phyloP scores from a whole-genome alignment of 1,140 invertebrate species.

The Orchestia grillus region DNA sequence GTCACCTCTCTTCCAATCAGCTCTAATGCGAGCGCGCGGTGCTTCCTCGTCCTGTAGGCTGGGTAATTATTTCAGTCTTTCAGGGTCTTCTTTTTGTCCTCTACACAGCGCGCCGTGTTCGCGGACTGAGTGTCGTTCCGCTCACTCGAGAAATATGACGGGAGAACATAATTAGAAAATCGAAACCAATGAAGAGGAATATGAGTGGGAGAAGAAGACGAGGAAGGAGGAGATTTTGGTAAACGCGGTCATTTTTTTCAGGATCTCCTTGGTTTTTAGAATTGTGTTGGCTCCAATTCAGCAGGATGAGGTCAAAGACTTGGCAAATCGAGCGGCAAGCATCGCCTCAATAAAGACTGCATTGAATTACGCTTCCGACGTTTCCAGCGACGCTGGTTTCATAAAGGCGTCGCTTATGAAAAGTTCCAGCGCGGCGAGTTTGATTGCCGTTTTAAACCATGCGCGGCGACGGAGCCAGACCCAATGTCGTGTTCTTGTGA shows the following conservation, averaged over 20 bases:
- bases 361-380: not conserved
- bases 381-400: not conserved
- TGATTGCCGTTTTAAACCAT: not conserved
- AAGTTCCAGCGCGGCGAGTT: not conserved
- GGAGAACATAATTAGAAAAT: not conserved
- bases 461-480: not conserved
- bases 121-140: not conserved
- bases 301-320: not conserved
- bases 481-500: not conserved
- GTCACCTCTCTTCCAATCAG: not conserved
- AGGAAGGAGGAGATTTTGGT: not conserved
- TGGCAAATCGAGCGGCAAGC: not conserved
- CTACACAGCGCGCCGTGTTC: too few relatives aligned
- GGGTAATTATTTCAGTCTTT: not conserved
- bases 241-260: not conserved
- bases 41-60: not conserved
- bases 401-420: not conserved
- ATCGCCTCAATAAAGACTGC: not conserved
- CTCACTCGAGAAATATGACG: not conserved
- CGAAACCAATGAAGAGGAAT: not conserved
- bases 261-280: not conserved
- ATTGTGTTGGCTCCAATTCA: not conserved
- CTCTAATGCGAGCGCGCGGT: not conserved
- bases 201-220: not conserved
- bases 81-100: not conserved